These are phyloP conservation scores for Melanophora roralis DNA, from an alignment of 2,888 invertebrate genomes.

Conservation along the genomic window DNA sequence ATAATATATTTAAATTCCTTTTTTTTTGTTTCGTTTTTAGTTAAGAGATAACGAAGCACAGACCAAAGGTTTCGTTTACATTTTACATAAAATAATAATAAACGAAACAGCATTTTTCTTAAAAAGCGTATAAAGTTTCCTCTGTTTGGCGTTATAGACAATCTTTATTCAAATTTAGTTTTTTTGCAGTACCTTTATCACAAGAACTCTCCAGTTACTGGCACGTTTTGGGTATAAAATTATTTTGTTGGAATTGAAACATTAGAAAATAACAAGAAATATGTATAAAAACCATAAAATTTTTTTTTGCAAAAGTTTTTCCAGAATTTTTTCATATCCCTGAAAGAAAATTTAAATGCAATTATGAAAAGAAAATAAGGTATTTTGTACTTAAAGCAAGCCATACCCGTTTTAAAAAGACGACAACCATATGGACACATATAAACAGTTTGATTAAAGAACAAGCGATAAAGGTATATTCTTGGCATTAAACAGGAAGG, in stretches of 20 bases:
- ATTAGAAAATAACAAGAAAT: too few relatives aligned
- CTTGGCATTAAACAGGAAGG: too few relatives aligned
- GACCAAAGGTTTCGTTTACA: conserved; percentile 21
- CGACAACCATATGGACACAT: too few relatives aligned
- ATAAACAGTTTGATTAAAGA: too few relatives aligned
- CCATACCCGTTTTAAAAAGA: too few relatives aligned
- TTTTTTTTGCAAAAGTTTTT: too few relatives aligned
- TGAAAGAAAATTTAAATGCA: too few relatives aligned
- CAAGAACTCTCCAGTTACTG: conserved; percentile 26
- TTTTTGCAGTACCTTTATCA: too few relatives aligned
- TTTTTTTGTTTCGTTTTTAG: neutral
- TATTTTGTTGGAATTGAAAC: neutral
- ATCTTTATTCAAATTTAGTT: neutral
- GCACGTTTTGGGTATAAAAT: conserved; percentile 16
- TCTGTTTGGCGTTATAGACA: neutral
- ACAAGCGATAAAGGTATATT: too few relatives aligned
- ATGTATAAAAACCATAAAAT: neutral
- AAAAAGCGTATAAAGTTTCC: neutral
- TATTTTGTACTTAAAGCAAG: too few relatives aligned
- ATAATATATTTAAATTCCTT: neutral
- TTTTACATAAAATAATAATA: conserved; percentile 16
- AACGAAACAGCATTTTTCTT: neutral
- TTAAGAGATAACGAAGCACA: neutral
- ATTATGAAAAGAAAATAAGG: too few relatives aligned
- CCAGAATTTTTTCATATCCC: too few relatives aligned